These are phyloP conservation scores for Anguilla marmorata DNA, from an alignment of 2,797 vertebrate genomes.

Conservation along the genomic window DNA sequence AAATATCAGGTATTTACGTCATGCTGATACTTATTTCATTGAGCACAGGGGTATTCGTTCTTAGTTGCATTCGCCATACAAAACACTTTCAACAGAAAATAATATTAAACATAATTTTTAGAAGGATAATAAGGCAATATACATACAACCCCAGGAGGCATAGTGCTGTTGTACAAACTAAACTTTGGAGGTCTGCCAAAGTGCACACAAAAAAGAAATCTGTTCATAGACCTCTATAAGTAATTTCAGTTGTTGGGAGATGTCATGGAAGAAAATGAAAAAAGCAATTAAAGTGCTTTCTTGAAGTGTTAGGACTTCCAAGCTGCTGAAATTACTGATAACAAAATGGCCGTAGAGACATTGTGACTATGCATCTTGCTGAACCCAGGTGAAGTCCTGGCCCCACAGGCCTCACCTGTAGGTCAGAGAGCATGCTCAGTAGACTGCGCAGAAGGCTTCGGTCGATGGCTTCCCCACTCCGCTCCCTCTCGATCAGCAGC, in stretches of 20 bases:
- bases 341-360: not conserved
- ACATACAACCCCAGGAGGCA: not conserved
- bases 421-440: conserved; percentile 96
- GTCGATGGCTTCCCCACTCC: conserved; percentile 94
- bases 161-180: not conserved
- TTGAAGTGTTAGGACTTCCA: not conserved
- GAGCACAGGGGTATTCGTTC: not conserved
- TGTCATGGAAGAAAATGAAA: not conserved
- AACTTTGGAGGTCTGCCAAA: not conserved
- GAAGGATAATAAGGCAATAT: not conserved
- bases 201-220: not conserved
- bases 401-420: conserved; percentile 79
- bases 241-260: not conserved
- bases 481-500: conserved; percentile 92
- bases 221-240: too few relatives aligned
- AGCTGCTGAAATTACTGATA: not conserved
- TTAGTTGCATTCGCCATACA: not conserved
- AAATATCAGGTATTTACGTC: not conserved
- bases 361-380: not conserved
- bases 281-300: not conserved
- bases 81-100: not conserved
- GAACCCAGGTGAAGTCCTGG: conserved; percentile 5
- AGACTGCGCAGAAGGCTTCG: conserved; percentile 94
- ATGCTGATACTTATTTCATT: not conserved
- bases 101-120: not conserved